A percentile compares a stretch with the other conserved stretches of the same genome.
Conservation (phyloP, 92 coral and sea anemone genomes). For the Zoanthus solanderi region DNA sequence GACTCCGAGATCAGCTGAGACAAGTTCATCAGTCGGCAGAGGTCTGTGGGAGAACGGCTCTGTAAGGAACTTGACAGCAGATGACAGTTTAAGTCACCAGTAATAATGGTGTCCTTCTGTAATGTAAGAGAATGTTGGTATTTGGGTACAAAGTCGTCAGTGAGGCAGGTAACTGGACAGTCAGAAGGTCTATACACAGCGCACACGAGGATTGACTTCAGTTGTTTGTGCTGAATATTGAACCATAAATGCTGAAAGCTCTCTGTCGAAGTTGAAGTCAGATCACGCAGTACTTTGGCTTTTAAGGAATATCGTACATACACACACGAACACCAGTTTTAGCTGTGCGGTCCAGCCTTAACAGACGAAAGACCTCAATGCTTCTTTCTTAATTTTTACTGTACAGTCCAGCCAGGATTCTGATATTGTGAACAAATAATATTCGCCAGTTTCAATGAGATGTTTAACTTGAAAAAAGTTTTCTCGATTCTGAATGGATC, state of each 20-base stretch:
- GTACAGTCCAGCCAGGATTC: background rate
- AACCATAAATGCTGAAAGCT: constrained; percentile 45
- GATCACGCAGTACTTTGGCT: background rate
- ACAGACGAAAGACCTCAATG: constrained; percentile 13
- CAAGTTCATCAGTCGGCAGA: no score
- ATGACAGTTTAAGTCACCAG: constrained; percentile 27
- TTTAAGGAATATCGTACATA: background rate
- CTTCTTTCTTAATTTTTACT: constrained; percentile 9
- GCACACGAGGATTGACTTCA: constrained; percentile 29
- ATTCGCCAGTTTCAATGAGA: background rate
- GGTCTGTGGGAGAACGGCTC: no score
- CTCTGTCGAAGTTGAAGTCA: constrained; percentile 4
- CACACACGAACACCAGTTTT: constrained; percentile 11
- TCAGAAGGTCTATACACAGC: constrained; percentile 32
- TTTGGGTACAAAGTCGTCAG: background rate
- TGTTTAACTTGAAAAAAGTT: background rate
- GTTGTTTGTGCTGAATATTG: background rate
- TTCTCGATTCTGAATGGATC: no score
- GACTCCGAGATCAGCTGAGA: no score
- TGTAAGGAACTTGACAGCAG: background rate
- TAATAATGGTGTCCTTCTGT: constrained; percentile 4
- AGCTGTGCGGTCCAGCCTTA: constrained; percentile 19
- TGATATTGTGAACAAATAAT: background rate
- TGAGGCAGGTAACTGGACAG: constrained; percentile 12
- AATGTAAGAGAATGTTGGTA: constrained; percentile 5